Evolutionary conservation across 1,140 invertebrate species (phyloP).

Genomic region (Drosophila suzukii): DNA sequence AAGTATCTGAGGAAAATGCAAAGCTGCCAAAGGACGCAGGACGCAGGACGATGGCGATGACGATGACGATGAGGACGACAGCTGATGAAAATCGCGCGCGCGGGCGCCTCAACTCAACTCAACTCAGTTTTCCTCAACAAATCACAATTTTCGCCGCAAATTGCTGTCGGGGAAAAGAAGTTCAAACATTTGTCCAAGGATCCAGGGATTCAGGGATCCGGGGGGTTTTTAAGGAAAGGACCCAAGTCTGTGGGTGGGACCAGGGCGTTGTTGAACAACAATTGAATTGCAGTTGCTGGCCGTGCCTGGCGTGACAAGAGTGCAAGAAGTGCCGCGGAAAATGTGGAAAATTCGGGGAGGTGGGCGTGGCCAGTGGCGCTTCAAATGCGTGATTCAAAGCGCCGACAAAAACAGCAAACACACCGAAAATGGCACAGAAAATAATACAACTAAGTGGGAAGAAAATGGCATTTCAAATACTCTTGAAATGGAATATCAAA

Average conservation of each 20-base stretch:
- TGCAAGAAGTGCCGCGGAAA: conserved; percentile 48
- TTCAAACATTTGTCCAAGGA: conserved; percentile 72
- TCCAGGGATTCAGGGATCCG: neutral
- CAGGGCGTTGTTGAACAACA: conserved; percentile 61
- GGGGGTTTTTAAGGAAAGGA: neutral
- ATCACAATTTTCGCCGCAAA: conserved; percentile 82
- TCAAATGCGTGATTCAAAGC: conserved; percentile 58
- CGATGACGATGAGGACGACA: conserved; percentile 53
- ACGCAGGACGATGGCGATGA: conserved; percentile 10
- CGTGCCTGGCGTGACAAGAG: conserved; percentile 79
- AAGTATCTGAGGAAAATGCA: conserved; percentile 82
- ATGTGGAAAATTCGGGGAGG: neutral
- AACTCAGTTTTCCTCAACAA: conserved; percentile 57
- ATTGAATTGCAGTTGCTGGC: conserved; percentile 80
- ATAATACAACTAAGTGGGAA: neutral
- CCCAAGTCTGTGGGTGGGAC: neutral
- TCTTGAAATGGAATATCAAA: neutral
- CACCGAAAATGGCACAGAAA: conserved; percentile 10
- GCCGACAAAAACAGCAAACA: conserved; percentile 14
- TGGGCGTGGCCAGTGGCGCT: conserved; percentile 22
- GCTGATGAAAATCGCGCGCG: conserved; percentile 76
- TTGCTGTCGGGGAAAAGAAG: conserved; percentile 76
- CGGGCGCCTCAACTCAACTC: conserved; percentile 29
- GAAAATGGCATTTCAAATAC: conserved; percentile 1
- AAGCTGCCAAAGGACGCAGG: conserved; percentile 76